Evolutionary conservation across 2,888 invertebrate species (phyloP).

Genomic region (Euphydryas editha): DNA sequence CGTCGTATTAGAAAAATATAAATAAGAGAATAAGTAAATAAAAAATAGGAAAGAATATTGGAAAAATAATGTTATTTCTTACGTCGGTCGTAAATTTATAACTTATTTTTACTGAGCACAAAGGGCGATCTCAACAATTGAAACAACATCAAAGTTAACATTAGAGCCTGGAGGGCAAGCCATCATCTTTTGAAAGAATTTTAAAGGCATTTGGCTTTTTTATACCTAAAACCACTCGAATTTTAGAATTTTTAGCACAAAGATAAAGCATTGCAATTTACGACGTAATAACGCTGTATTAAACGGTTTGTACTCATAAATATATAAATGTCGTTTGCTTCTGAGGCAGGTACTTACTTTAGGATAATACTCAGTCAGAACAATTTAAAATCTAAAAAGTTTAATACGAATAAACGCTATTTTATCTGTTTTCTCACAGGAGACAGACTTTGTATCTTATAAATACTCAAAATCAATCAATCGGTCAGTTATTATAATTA

Average conservation of each 20-base stretch:
- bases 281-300: slow-evolving; percentile 11
- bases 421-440: too few species aligned
- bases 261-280: slow-evolving; percentile 32
- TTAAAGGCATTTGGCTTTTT: slow-evolving; percentile 34
- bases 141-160: slow-evolving; percentile 38
- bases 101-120: slow-evolving; percentile 6
- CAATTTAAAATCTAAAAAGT: too few species aligned
- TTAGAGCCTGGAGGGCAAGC: slow-evolving; percentile 33
- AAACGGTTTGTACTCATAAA: not conserved
- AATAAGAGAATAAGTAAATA: not conserved
- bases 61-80: not conserved
- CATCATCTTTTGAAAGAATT: slow-evolving; percentile 34
- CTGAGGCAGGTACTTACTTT: not conserved
- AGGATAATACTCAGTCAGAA: not conserved
- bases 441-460: too few species aligned
- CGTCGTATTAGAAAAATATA: not conserved
- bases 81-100: not conserved
- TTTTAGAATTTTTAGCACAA: slow-evolving; percentile 19
- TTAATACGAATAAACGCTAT: too few species aligned
- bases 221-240: slow-evolving; percentile 19
- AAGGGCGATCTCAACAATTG: slow-evolving; percentile 26
- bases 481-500: too few species aligned
- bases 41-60: not conserved
- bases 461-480: too few species aligned
- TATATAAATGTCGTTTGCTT: not conserved